Evolutionary conservation across 2,113 vertebrate species (phyloP).

Genomic region (Australoheros scitulus): DNA sequence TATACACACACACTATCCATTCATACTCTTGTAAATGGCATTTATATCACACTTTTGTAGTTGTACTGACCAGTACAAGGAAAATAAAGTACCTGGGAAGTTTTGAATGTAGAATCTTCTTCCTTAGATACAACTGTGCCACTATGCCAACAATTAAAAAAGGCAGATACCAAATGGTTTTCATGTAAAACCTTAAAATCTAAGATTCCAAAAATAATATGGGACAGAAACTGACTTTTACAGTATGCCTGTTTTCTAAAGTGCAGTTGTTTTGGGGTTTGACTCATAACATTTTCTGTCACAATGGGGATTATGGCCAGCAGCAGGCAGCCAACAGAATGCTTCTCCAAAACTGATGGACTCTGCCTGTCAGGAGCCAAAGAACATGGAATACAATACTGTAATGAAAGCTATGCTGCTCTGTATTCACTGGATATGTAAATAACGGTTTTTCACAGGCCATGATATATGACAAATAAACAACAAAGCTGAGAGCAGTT

Average conservation of each 20-base stretch:
- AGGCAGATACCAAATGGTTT: neutral
- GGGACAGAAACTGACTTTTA: neutral
- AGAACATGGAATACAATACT: too few relatives aligned
- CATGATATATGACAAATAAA: too few relatives aligned
- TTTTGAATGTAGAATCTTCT: neutral
- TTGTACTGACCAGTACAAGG: too few relatives aligned
- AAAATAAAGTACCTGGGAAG: neutral
- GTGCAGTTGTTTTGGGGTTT: neutral
- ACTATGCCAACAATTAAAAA: neutral
- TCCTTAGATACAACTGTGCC: too few relatives aligned
- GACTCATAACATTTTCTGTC: neutral
- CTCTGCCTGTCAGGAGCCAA: neutral
- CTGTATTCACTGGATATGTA: too few relatives aligned
- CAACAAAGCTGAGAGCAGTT: too few relatives aligned
- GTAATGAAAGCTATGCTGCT: too few relatives aligned
- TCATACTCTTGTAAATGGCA: neutral
- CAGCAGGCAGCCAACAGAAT: neutral
- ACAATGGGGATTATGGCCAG: neutral
- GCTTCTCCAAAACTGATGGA: neutral
- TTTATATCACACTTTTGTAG: neutral
- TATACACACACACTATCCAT: neutral
- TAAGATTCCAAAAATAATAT: neutral
- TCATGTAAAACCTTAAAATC: neutral
- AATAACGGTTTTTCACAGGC: too few relatives aligned
- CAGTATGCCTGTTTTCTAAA: neutral